Base-by-base conservation (phyloP, 1,140 invertebrate genomes). In the Lycorma delicatula region DNA sequence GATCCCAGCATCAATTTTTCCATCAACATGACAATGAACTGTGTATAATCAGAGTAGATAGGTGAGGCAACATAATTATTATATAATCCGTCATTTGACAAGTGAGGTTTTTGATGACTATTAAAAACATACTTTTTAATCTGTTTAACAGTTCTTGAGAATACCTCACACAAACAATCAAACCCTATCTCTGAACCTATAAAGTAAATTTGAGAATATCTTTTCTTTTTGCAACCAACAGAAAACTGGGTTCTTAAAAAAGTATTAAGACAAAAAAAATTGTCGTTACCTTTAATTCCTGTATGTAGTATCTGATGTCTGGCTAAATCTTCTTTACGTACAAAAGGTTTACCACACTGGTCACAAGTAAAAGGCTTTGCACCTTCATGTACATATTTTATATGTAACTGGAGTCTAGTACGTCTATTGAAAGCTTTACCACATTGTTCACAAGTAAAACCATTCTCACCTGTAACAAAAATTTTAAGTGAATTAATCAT, bases 361-460 rank as follows among this genome's bases (percentile, higher is more conserved):
- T 68, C 58, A 63, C 85, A 87, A 36, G 74, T 68, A 62, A 81
- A 79, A n/a, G 82, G 81, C 34, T 79, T 75, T 1, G 78, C 75
- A 56, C 82, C 82, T 66, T 84, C 79, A 59, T 86, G 82, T 31
- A 82, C 76, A 64, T 78, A 84, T 64, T 81, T 79, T 25, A 82
- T 78, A 64, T 88, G 86, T 25, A 78, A 76, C 29, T 78, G 77
- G 1, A 87, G 73, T n/a, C 84, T 76, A 54, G 77, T 73, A 64
- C 78, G 75, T 1, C 83, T 69, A 68, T 86, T 90, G 66, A 90
- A 91, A 12, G 80, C 78, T 59, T 85, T 82, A 1, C 77, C 76
- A 67, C 88, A 91, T 38, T 81, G 67, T n/a, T 81, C 78, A 66
- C 88, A 91, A 34, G 77, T 76, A 65, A 80, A 87, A 0, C 84